These are phyloP conservation scores for Hedya salicella DNA, from an alignment of 2,888 invertebrate species.

Conservation along the genomic window DNA sequence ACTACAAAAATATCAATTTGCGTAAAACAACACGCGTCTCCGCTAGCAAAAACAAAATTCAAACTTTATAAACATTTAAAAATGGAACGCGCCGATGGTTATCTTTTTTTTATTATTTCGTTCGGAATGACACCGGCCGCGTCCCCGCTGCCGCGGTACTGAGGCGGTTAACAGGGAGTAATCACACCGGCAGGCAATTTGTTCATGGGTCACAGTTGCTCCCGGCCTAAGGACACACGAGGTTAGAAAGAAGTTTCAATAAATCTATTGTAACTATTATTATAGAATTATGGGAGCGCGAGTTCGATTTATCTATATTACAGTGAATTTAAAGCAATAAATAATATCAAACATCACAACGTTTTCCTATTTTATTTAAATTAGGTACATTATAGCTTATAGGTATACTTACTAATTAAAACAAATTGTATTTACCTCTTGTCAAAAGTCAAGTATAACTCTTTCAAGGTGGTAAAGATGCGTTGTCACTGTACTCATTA, in stretches of 20 bases:
- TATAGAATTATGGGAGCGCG: constrained; percentile 14
- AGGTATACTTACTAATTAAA: too few species aligned
- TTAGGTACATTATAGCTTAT: too few species aligned
- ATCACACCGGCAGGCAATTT: constrained; percentile 75
- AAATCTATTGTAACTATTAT: constrained; percentile 24
- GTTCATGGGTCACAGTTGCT: constrained; percentile 72
- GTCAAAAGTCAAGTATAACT: too few species aligned
- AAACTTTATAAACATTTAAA: constrained; percentile 46
- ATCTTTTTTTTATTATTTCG: constrained; percentile 47
- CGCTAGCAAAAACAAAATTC: constrained; percentile 47
- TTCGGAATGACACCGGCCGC: constrained; percentile 60
- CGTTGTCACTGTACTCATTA: too few species aligned
- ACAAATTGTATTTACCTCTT: too few species aligned
- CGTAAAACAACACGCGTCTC: not conserved
- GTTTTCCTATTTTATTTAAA: too few species aligned
- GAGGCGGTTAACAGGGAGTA: constrained; percentile 74
- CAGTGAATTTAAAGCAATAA: not conserved
- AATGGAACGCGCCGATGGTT: constrained; percentile 42
- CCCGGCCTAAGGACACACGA: constrained; percentile 66
- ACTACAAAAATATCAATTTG: not conserved
- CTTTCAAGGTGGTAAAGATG: too few species aligned
- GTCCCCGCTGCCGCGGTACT: constrained; percentile 72
- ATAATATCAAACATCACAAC: not conserved
- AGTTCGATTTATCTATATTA: constrained; percentile 28
- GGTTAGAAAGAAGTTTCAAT: constrained; percentile 60